Conservation (phyloP, 2,797 vertebrate species). For the Anguilla marmorata region DNA sequence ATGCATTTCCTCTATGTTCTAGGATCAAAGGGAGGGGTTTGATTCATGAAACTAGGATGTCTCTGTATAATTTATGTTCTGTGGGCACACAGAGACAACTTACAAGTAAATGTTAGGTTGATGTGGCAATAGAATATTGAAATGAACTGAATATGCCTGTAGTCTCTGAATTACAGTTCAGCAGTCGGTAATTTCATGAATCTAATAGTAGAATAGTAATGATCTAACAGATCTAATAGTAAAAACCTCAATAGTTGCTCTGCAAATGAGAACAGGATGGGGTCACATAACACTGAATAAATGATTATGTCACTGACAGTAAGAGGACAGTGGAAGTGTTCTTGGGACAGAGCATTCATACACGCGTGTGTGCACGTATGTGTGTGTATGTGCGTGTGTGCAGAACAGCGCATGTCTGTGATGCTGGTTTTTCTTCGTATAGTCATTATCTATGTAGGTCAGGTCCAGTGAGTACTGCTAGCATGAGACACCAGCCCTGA, state of each 20-base stretch:
- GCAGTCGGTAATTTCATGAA: background rate
- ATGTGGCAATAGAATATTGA: background rate
- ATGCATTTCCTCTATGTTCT: background rate
- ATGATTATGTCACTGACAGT: background rate
- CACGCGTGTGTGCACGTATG: background rate
- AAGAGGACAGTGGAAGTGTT: background rate
- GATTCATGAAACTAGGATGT: background rate
- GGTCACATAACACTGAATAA: background rate
- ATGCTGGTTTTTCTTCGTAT: conserved; percentile 11
- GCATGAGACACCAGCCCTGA: conserved; percentile 12
- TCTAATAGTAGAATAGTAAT: no score
- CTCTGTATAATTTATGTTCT: conserved; percentile 7
- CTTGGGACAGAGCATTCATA: background rate
- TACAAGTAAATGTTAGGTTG: background rate
- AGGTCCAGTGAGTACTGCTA: conserved; percentile 46
- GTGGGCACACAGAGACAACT: background rate
- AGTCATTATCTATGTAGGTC: conserved; percentile 49
- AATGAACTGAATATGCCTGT: background rate
- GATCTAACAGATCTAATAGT: background rate
- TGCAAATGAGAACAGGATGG: background rate
- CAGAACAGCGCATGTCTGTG: background rate
- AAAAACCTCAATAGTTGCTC: no score
- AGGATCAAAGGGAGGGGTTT: background rate
- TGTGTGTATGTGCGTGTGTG: background rate
- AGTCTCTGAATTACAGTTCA: background rate